Evolutionary conservation across 2,888 invertebrate genomes (phyloP).

Genomic region (Noctua pronuba): DNA sequence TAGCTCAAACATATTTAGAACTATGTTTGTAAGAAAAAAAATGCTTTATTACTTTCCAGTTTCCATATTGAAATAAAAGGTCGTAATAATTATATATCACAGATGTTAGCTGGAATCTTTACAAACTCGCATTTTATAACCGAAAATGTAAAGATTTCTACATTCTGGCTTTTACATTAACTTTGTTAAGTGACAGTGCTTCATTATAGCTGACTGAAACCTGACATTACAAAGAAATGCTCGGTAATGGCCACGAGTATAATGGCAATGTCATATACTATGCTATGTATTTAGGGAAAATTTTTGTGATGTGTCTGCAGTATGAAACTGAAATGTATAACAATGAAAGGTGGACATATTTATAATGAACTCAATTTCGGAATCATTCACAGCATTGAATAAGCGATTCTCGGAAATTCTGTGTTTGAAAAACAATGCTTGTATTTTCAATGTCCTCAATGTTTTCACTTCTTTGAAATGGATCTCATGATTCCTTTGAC

Average conservation of each 20-base stretch:
- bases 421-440: background rate
- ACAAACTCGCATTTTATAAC: slow-evolving; percentile 8
- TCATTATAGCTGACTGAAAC: slow-evolving; percentile 33
- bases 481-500: background rate
- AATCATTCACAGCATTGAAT: background rate
- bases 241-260: slow-evolving; percentile 6
- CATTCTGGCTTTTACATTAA: slow-evolving; percentile 17
- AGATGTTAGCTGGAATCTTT: background rate
- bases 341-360: slow-evolving; percentile 1
- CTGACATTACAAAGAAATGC: slow-evolving; percentile 31
- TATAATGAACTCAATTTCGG: background rate
- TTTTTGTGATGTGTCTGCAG: background rate
- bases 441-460: too few species aligned
- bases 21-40: slow-evolving; percentile 11
- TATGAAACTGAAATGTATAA: background rate
- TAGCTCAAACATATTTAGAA: background rate
- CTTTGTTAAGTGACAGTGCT: slow-evolving; percentile 30
- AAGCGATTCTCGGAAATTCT: background rate
- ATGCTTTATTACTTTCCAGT: background rate
- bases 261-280: slow-evolving; percentile 9
- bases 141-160: slow-evolving; percentile 24
- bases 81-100: background rate
- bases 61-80: background rate
- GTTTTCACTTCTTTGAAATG: background rate
- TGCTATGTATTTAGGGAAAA: slow-evolving; percentile 2